These are phyloP conservation scores for Protobothrops flavoviridis DNA, from an alignment of 2,113 vertebrate species.

Conservation along the genomic window DNA sequence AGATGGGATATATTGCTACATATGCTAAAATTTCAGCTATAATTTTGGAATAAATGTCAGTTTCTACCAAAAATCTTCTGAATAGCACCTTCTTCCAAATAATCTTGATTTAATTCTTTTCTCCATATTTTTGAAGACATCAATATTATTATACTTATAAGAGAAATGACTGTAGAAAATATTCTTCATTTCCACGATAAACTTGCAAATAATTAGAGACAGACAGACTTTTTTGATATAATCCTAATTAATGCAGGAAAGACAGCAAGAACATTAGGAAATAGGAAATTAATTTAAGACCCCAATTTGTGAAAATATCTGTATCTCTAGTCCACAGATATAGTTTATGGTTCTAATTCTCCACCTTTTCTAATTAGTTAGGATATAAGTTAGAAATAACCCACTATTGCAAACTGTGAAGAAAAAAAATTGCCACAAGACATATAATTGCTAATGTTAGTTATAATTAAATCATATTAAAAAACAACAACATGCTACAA, in stretches of 20 bases:
- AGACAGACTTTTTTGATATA: slow-evolving; percentile 62
- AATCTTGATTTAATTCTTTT: background rate
- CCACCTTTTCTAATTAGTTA: background rate
- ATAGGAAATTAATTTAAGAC: slow-evolving; percentile 42
- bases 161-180: rapidly evolving
- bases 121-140: background rate
- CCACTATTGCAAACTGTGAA: background rate
- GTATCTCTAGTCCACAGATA: background rate
- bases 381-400: background rate
- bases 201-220: slow-evolving; percentile 56
- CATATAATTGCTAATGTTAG: background rate
- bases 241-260: slow-evolving; percentile 62
- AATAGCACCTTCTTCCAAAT: background rate
- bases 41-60: background rate
- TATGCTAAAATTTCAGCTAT: background rate
- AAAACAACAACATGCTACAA: background rate
- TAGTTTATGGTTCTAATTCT: background rate
- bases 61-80: background rate
- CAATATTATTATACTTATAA: background rate
- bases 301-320: slow-evolving; percentile 14
- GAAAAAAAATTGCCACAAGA: background rate
- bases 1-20: background rate
- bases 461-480: background rate
- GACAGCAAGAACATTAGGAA: slow-evolving; percentile 41
- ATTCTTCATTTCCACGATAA: slow-evolving; percentile 31